A percentile compares a stretch with the other conserved stretches of the same genome.
These are phyloP conservation scores for Harpalus rubripes DNA, from an alignment of 2,888 invertebrate genomes.

Conservation along the genomic window DNA sequence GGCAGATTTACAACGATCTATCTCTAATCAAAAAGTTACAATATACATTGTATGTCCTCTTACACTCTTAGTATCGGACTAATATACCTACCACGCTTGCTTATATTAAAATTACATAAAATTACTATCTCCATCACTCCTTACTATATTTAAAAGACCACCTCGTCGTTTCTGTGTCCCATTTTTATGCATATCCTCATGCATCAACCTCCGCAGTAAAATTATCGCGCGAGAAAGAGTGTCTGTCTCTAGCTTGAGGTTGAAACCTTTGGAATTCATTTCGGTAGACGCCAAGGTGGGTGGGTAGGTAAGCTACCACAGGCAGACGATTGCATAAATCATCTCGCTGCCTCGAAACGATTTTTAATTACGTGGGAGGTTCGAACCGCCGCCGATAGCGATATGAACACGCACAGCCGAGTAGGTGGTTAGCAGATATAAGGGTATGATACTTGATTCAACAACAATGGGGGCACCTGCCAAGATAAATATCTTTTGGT, in stretches of 20 bases:
- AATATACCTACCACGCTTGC: not conserved
- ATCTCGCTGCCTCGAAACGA: slow-evolving; percentile 55
- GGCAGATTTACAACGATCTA: too few species aligned
- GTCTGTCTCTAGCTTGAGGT: not conserved
- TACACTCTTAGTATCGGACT: too few species aligned
- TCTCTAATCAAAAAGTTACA: too few species aligned
- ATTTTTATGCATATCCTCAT: too few species aligned
- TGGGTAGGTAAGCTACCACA: slow-evolving; percentile 56
- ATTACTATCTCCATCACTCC: too few species aligned
- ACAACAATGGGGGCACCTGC: slow-evolving; percentile 5
- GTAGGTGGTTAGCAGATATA: slow-evolving; percentile 11
- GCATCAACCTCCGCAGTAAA: too few species aligned
- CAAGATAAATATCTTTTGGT: not conserved
- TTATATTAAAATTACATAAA: not conserved
- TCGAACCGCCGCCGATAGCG: slow-evolving; percentile 25
- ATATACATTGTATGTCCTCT: too few species aligned
- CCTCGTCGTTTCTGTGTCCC: too few species aligned
- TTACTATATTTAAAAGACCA: too few species aligned
- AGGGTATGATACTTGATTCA: slow-evolving; percentile 5
- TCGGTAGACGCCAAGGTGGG: slow-evolving; percentile 65
- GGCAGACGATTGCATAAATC: slow-evolving; percentile 64
- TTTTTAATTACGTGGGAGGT: slow-evolving; percentile 66
- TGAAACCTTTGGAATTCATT: slow-evolving; percentile 39
- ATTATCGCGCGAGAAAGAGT: not conserved
- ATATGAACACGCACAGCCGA: slow-evolving; percentile 24